Evolutionary conservation across 2,888 invertebrate species (phyloP), one percentile per base, ranked within the genome.

Genomic region (Rotaria magnacalcarata): DNA sequence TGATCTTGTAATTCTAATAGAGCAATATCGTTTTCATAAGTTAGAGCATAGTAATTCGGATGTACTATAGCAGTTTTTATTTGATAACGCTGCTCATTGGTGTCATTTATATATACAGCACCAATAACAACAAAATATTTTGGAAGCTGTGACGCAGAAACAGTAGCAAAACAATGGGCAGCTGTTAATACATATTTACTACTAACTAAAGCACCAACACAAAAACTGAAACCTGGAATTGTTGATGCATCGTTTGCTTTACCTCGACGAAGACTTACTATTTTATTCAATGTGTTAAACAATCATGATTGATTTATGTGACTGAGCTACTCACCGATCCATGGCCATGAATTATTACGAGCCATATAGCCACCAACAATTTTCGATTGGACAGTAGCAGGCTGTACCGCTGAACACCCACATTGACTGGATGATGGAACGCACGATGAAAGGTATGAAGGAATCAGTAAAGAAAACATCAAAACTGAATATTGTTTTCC

Each of bases 91-190:
- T 43, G 3, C 21, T 11, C 19, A 75, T 75, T 75, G 7, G 75
- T 75, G 43, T 75, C 75, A 75, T 75, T 75, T 19, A 8, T 75
- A 43, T 75, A 75, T 75, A 24, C 7, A 43, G 75, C 75, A 75
- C 75, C 75, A 75, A 75, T 7, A 16, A 75, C 75, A 75, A 19
- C 41, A 80, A 80, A 80, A 75, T 43, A 43, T 10, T 2, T 43
- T 27, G 7, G 3, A 0, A 60, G 27, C 14, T 75, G 16, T 43
- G 75, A 34, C 1, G 8, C 3, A 5, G 50, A 43, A 24, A n/a
- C 19, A 74, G 41, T 43, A 75, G 54, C 54, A 41, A 86, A 80
- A 41, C 86, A 86, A 56, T 86, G 85, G 24, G 85, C 86, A 47
- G 85, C 85, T 75, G 86, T 86, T 56, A 85, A 50, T 19, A 85